Evolutionary conservation across 2,888 invertebrate species (phyloP), one percentile per base, ranked within the genome.

Genomic region (Sarcophaga caerulescens): DNA sequence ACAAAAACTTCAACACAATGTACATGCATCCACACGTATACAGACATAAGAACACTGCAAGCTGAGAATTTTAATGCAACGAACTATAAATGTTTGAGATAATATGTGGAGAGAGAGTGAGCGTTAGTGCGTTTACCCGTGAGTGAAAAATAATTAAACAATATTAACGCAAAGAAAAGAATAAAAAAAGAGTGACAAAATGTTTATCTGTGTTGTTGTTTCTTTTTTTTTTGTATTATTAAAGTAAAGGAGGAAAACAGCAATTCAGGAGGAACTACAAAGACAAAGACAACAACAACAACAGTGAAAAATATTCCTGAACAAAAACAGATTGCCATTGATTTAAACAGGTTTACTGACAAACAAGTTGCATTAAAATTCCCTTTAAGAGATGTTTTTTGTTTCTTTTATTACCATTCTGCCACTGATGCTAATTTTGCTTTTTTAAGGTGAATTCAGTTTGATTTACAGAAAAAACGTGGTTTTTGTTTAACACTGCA

Each of bases 311-410:
- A 35, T 35, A 35, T 35, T 35, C 8, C 8, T 35, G 35, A 66
- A 80, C 25, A 65, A 70, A 47, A 76, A 45, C 35, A 81, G 76
- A 75, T 47, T 45, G 19, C 77, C 66, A 76, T 81, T 79, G 81
- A 84, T 81, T 83, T 68, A 84, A 84, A 84, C 81, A 70, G 73
- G 84, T 84, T 81, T 79, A 84, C 75, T 76, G 71, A 62, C 62
- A 81, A 81, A 79, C 80, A 80, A 84, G 76, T 81, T 80, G 66
- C 3, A 3, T 17, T 52, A 14, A 14, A 17, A 14, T 52, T 17
- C 52, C 52, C 17, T 52, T 52, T 52, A 4, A 14, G 12, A 52
- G 12, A 52, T 1, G 0, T 52, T 52, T 52, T 14, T 14, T 52
- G 6, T 25, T 47, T 12, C 12, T 47, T 47, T 47, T 14, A 47